Evolutionary conservation across 1,140 invertebrate species (phyloP), one percentile per base, ranked within the genome.

Genomic region (Elymnias hypermnestra): DNA sequence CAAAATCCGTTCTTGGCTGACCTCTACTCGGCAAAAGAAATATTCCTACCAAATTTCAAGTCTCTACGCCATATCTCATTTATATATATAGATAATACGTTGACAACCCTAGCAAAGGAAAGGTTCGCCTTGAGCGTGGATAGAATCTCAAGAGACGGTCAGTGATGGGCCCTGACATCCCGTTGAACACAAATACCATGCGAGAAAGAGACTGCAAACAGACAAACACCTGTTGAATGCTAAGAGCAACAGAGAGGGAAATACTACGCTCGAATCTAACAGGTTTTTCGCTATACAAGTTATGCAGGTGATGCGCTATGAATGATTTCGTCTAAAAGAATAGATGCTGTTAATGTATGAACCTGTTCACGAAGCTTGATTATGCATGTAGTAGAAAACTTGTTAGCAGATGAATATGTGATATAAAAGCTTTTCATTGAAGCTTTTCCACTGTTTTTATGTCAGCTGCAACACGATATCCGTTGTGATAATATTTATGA

Each of bases 141-240:
- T 51, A 48, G 40, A 52, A 52, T 43, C 45, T 50, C 29, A 59
- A 43, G 35, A 50, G 42, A 59, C 37, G 46, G 37, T 33, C 49
- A 45, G 37, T 50, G 42, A 42, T 38, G 40, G 47, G 39, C 47
- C 40, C 44, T 50, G 50, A 46, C 56, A 50, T 67, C 63, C 63
- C 60, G 60, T 63, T 70, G 57, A 48, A 53, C 50, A 51, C 51
- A 48, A 53, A 57, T 67, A 60, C 57, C 44, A 53, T 45, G 48
- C 22, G 5, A 26, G 43, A 68, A 8, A 46, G 53, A 57, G 64
- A 64, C 19, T 42, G 28, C 1, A 5, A 5, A 21, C 35, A 17
- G 19, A 50, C 22, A 42, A 35, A 13, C 17, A 44, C 18, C 43
- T 40, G 28, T 51, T 21, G 26, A 23, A 12, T n/a, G 1, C 9